Conservation (phyloP, 2,797 vertebrate species). For the Yasuhikotakia modesta region DNA sequence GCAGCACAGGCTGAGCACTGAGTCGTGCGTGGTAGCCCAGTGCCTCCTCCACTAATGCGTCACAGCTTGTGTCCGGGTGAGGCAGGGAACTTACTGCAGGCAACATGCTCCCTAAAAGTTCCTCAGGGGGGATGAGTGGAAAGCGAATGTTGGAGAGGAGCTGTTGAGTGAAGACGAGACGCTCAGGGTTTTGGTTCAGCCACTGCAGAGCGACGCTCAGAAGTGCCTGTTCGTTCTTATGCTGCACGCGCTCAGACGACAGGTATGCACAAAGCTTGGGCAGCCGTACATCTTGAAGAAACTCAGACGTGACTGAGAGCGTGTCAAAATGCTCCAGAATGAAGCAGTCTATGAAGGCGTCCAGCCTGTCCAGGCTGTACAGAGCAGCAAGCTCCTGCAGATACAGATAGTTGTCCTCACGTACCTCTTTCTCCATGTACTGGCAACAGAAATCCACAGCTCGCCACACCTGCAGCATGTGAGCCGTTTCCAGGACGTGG, state of each 20-base stretch:
- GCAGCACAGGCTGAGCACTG: slow-evolving; percentile 85
- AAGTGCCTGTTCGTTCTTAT: slow-evolving; percentile 85
- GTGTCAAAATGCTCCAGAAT: slow-evolving; percentile 84
- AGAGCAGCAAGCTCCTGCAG: slow-evolving; percentile 90
- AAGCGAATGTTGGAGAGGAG: slow-evolving; percentile 90
- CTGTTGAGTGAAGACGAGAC: slow-evolving; percentile 74
- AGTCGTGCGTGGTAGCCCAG: slow-evolving; percentile 82
- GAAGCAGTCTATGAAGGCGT: slow-evolving; percentile 87
- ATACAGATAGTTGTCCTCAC: slow-evolving; percentile 91
- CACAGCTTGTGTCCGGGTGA: slow-evolving; percentile 80
- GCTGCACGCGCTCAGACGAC: slow-evolving; percentile 83
- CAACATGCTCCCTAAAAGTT: slow-evolving; percentile 81
- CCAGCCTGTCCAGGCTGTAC: slow-evolving; percentile 89
- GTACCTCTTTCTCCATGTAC: slow-evolving; percentile 90
- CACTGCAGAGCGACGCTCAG: slow-evolving; percentile 88
- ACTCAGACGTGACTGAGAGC: slow-evolving; percentile 84
- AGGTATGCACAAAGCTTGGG: slow-evolving; percentile 88
- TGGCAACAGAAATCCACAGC: slow-evolving; percentile 96
- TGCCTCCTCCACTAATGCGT: slow-evolving; percentile 87
- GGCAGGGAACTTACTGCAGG: slow-evolving; percentile 82
- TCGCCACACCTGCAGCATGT: slow-evolving; percentile 92
- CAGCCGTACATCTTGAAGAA: slow-evolving; percentile 81
- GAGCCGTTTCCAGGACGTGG: slow-evolving; percentile 87
- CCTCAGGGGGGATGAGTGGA: slow-evolving; percentile 83
- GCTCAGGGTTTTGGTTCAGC: slow-evolving; percentile 83